Evolutionary conservation across 2,888 invertebrate genomes (phyloP).

Genomic region (Pinctada fucata): DNA sequence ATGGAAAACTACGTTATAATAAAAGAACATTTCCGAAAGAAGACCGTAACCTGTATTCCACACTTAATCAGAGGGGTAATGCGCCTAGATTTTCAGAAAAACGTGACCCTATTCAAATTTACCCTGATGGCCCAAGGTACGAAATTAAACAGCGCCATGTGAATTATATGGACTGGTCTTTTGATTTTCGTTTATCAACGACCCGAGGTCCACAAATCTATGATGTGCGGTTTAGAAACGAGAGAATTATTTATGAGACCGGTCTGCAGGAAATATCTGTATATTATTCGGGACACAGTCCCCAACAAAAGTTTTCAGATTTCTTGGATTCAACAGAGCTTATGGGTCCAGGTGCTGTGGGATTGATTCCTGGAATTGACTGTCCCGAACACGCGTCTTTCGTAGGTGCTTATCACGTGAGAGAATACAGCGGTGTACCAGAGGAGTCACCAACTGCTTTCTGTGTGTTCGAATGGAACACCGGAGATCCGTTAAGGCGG

Average conservation of each 20-base stretch:
- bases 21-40: conserved; percentile 23
- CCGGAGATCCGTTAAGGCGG: conserved; percentile 59
- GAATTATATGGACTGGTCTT: conserved; percentile 64
- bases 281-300: conserved; percentile 64
- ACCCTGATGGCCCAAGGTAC: conserved; percentile 66
- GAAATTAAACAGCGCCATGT: conserved; percentile 57
- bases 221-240: conserved; percentile 54
- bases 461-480: conserved; percentile 66
- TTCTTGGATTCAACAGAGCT: conserved; percentile 60
- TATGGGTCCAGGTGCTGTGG: conserved; percentile 54
- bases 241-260: conserved; percentile 66
- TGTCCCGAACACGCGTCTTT: conserved; percentile 67
- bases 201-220: conserved; percentile 59
- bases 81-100: conserved; percentile 39
- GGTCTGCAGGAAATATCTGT: conserved; percentile 66
- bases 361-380: conserved; percentile 66
- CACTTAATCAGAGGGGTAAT: conserved; percentile 48
- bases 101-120: conserved; percentile 53
- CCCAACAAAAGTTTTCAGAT: conserved; percentile 49
- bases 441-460: conserved; percentile 40
- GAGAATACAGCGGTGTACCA: conserved; percentile 28
- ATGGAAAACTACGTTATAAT: too few species aligned
- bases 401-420: conserved; percentile 47
- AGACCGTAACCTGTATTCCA: conserved; percentile 31
- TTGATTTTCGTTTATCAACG: conserved; percentile 61